These are phyloP conservation scores for Mycalesis mineus DNA, from an alignment of 2,888 invertebrate genomes.

Conservation along the genomic window DNA sequence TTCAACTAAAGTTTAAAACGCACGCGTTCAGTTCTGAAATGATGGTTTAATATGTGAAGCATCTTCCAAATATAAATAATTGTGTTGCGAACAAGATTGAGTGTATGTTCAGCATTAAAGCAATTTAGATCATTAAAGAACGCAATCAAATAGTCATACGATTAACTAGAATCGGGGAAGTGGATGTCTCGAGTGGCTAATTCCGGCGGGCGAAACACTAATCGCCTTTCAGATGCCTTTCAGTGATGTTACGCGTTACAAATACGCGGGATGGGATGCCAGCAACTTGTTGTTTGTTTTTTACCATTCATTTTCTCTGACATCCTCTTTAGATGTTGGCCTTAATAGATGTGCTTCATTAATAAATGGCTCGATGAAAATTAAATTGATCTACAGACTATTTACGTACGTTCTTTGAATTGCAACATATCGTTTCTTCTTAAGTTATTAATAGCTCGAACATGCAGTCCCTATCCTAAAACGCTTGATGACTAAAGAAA, in stretches of 20 bases:
- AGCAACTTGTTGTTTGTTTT: constrained; percentile 28
- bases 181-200: constrained; percentile 56
- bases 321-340: constrained; percentile 8
- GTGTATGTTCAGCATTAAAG: background rate
- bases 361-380: constrained; percentile 7
- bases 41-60: no score
- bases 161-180: constrained; percentile 50
- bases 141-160: constrained; percentile 25
- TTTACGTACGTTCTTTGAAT: background rate
- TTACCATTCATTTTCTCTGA: constrained; percentile 25
- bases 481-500: no score
- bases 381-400: background rate
- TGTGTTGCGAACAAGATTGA: background rate
- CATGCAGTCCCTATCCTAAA: no score
- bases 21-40: no score
- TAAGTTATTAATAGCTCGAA: no score
- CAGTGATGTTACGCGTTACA: constrained; percentile 42
- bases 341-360: constrained; percentile 6
- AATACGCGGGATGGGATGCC: constrained; percentile 45
- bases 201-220: constrained; percentile 60
- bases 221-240: constrained; percentile 51
- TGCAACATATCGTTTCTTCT: no score
- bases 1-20: no score
- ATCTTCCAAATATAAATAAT: background rate
- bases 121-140: constrained; percentile 20